phyloP scores from a whole-genome alignment of 2,113 vertebrate genomes.

The Callocephalon fimbriatum region DNA sequence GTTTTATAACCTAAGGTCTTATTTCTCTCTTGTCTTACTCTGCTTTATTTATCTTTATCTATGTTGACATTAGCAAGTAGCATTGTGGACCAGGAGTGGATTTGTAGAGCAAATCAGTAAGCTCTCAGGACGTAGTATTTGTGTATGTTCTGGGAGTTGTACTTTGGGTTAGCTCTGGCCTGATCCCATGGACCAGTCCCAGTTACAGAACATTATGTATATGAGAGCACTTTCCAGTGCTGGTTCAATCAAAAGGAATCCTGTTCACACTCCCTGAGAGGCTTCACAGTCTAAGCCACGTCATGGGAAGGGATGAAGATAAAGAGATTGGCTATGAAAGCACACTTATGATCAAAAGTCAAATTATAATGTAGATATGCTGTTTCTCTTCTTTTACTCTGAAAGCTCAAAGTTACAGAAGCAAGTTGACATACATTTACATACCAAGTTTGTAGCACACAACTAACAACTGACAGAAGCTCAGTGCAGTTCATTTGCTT shows the following conservation, averaged over 20 bases:
- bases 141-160: not conserved
- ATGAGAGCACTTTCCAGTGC: not conserved
- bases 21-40: not conserved
- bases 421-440: not conserved
- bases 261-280: not conserved
- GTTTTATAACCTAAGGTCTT: not conserved
- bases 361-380: not conserved
- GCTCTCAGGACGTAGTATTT: not conserved
- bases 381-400: not conserved
- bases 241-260: not conserved
- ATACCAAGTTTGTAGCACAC: not conserved
- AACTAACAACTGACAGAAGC: not conserved
- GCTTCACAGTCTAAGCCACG: not conserved
- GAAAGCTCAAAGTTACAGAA: not conserved
- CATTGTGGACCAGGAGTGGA: not conserved
- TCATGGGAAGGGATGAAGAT: not conserved
- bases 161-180: not conserved
- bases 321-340: not conserved
- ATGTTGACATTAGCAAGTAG: not conserved
- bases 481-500: not conserved
- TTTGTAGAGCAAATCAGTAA: not conserved
- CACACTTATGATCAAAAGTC: not conserved
- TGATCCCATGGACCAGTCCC: fast-evolving
- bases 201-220: too few species aligned
- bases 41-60: not conserved